Evolutionary conservation across 64 coral and sea anemone species (phyloP), one percentile per base, ranked within the genome.

Genomic region (Pocillopora damicornis): DNA sequence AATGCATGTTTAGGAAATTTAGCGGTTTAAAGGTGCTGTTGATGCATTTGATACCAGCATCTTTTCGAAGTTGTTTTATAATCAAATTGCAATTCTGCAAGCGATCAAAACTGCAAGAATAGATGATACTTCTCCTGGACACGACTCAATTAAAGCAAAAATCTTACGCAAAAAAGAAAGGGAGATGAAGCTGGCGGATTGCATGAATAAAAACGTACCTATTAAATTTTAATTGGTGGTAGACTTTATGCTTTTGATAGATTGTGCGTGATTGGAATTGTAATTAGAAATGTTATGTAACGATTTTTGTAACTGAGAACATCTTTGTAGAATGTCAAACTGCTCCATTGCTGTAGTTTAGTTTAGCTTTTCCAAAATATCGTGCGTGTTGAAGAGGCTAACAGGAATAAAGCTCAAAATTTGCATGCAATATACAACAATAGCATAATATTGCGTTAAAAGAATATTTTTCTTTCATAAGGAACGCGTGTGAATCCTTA

Each of bases 341-440:
- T 20, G 2, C 11, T 1, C 26, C 1, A 26, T 74, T 26, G 22
- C 18, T 74, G 13, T 76, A 79, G 20, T 79, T 60, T 13, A 45
- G 11, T 15, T 51, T 5, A 22, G 17, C 13, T 14, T 18, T 35
- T 35, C 0, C n/a, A 8, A 51, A 67, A 67, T 42, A n/a, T 64
- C 15, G 26, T 67, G 80, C 42, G 42, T 51, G 18, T 2, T 9
- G 0, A 7, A 42, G 30, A 67, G 15, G 13, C 17, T 68, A 42
- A 20, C 22, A 51, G 42, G 42, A 81, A 81, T 71, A 81, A 81
- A 63, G 80, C 35, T 71, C 6, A n/a, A 12, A 85, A 85, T 85
- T 73, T 85, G 81, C 81, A 85, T 85, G 63, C 58, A 26, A 5
- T 72, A 38, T 72, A 18, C 71, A 57, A 72, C 81, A 85, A 82